Base-by-base conservation (phyloP, 2,113 vertebrate genomes). In the Pholis gunnellus region DNA sequence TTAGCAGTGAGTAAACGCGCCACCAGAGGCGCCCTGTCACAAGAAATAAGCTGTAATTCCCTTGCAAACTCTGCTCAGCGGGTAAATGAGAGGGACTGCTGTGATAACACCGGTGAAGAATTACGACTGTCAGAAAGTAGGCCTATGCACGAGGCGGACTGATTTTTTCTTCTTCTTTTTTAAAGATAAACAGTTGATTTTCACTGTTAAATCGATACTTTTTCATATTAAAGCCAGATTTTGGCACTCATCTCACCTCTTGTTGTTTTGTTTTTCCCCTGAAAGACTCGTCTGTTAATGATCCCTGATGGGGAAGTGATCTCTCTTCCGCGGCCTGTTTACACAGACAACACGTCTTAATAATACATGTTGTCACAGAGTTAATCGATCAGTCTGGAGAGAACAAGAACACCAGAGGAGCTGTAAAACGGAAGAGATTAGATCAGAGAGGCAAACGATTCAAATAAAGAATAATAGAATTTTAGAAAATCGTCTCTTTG, bases 11-110 rank as follows among this genome's bases (percentile, higher is more conserved):
- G 78, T 63, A 75, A 87, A 89, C 59, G 72, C 82, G 70, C 93
- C 94, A 92, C 90, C 75, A 91, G 94, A 86, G 94, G 94, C 93
- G 91, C 91, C 87, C 85, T 89, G 85, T 88, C 89, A 93, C 88
- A 82, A 92, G 86, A 81, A 94, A 94, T 95, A 80, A 88, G 17
- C 38, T 29, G 27, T 73, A 69, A 79, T 86, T 78, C 2, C n/a
- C 22, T 79, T 70, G 82, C 68, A 73, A 86, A 83, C 76, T 0
- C 81, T 48, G 38, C 71, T 82, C 59, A 38, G 20, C 4, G 65
- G 20, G 38, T 71, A 50, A 34, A 48, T 18, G 64, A 72, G 71
- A 63, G 73, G 56, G 66, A 59, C 80, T 76, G 75, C 78, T 77
- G 56, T 38, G 85, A 86, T 78, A 69, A 83, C 60, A 46, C 57